Evolutionary conservation across 2,113 vertebrate genomes (phyloP).

Genomic region (Mobula hypostoma): DNA sequence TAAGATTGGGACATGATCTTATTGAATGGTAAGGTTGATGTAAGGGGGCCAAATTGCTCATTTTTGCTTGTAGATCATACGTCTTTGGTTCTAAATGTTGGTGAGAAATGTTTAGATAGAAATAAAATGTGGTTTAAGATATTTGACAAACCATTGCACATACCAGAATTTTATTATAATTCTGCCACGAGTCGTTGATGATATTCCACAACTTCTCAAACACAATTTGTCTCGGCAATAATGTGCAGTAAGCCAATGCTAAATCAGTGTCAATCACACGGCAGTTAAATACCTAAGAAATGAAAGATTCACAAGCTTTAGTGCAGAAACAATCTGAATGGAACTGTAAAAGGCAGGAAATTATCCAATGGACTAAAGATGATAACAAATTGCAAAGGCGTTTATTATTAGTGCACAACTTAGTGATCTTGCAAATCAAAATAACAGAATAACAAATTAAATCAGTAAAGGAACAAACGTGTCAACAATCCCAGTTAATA

Average conservation of each 20-base stretch:
- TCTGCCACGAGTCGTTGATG: conserved; percentile 80
- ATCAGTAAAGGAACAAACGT: background rate
- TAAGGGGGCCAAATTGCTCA: too few species aligned
- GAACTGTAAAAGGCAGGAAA: background rate
- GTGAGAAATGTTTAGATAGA: background rate
- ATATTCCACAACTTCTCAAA: conserved; percentile 85
- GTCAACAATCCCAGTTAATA: background rate
- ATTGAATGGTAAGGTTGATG: too few species aligned
- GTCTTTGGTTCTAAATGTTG: too few species aligned
- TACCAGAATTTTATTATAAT: conserved; percentile 88
- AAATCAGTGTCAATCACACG: conserved; percentile 75
- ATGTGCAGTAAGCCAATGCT: conserved; percentile 79
- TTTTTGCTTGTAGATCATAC: too few species aligned
- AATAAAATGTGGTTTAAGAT: background rate
- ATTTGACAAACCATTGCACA: conserved; percentile 30
- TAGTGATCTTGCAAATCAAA: background rate
- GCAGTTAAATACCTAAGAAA: conserved; percentile 82
- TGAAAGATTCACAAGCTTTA: background rate
- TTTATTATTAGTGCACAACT: background rate
- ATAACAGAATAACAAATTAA: background rate
- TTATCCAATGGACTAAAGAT: background rate
- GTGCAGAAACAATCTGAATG: background rate
- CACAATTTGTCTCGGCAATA: conserved; percentile 69
- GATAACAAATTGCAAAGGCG: background rate
- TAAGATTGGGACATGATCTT: too few species aligned